These are phyloP conservation scores for Bombus pyrosoma DNA, from an alignment of 1,140 invertebrate species.

Conservation along the genomic window DNA sequence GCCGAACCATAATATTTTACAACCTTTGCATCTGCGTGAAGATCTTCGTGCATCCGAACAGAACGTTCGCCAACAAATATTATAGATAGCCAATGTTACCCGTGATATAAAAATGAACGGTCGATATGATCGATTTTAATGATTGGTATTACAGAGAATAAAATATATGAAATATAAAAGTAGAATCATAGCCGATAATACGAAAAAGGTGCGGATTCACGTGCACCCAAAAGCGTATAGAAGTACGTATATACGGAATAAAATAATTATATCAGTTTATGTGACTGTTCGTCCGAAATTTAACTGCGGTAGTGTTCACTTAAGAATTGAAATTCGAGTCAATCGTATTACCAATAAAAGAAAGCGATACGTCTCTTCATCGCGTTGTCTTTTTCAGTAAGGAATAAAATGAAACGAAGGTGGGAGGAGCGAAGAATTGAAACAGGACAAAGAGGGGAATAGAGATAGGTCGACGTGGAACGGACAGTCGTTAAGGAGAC, in stretches of 20 bases:
- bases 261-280: neutral
- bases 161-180: neutral
- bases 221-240: neutral
- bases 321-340: slow-evolving; percentile 56
- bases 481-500: slow-evolving; percentile 66
- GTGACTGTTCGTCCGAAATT: neutral
- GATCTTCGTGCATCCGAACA: neutral
- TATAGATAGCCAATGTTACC: neutral
- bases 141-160: neutral
- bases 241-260: neutral
- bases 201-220: too few relatives aligned
- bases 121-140: neutral
- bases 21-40: slow-evolving; percentile 39
- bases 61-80: slow-evolving; percentile 1
- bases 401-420: neutral
- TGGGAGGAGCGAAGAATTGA: slow-evolving; percentile 27
- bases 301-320: slow-evolving; percentile 10
- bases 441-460: neutral
- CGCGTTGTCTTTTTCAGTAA: slow-evolving; percentile 5
- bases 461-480: slow-evolving; percentile 36
- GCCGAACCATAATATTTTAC: slow-evolving; percentile 43
- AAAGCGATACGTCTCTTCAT: slow-evolving; percentile 37
- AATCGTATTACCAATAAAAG: slow-evolving; percentile 10
- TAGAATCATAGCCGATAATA: neutral
- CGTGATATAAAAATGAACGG: neutral